Evolutionary conservation across 2,797 vertebrate genomes (phyloP), one percentile per base, ranked within the genome.

Genomic region (Eidolon dupreanum): DNA sequence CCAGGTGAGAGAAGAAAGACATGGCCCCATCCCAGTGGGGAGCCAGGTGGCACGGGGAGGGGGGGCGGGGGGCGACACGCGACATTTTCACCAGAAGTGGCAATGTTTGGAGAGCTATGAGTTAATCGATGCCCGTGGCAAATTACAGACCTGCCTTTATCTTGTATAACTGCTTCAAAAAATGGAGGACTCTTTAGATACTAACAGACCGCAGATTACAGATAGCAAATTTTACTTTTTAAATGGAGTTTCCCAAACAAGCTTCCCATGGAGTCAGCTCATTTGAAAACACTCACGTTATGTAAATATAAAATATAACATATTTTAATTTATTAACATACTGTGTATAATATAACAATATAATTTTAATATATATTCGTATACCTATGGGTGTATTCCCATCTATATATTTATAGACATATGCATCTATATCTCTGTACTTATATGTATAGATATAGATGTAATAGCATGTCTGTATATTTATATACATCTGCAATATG

Each of bases 11-110:
- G 24, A 41, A 36, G 66, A 33, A 51, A 33, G 31, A 7, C 17
- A 2, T 0, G 8, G 1, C 4, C 0, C 9, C 53, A 0, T 41
- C 24, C 31, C 46, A 2, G 55, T 36, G n/a, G 9, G 43, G 20
- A 51, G 8, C 11, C 28, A 57, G 41, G 31, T 11, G 51, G 28
- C 6, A 0, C 11, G 9, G 10, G 33, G 33, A 33, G 33, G 33
- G 33, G 33, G 33, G 33, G 33, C 33, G 33, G 33, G 33, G 74
- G 1, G 10, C 8, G 13, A 6, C 10, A 10, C 33, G 33, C 43
- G 38, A 24, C 28, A 5, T 36, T 46, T 41, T 82, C 66, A 36
- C 46, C 70, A 1, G 0, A 68, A 66, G 73, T 33, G 28, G 26
- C 2, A 1, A 1, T 17, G 4, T 49, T 81, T 33, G 49, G 61